Evolutionary conservation across 2,797 vertebrate genomes (phyloP), one percentile per base, ranked within the genome.

Genomic region (Sebastes flavidus): DNA sequence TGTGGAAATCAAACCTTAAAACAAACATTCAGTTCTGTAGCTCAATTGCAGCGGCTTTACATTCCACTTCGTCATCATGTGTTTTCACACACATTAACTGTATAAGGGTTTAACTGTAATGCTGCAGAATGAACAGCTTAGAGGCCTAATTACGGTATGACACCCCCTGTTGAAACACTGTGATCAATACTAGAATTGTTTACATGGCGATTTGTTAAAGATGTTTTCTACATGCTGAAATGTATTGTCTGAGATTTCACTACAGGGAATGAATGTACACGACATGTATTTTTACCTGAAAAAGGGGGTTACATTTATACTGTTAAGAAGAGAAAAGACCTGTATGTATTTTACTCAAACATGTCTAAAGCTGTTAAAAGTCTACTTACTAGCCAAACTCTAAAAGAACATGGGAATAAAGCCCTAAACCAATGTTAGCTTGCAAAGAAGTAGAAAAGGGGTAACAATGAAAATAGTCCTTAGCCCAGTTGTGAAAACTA

Each of bases 141-240:
- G 70, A 77, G 61, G 73, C 75, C 70, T 46, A 58, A 75, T 65
- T 75, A 59, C 56, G 71, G 73, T 54, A 63, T 67, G 67, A 81
- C 75, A 69, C 32, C 65, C 75, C 60, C 54, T 42, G 80, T 78
- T 82, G 74, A 85, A 84, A 89, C 84, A 84, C 84, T 90, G 89
- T 90, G 84, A 90, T 80, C 79, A 78, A 76, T 75, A 61, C 75
- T 52, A 52, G 59, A 65, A 81, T 81, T 92, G 92, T 93, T 93
- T 93, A 93, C 91, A 90, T 82, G 14, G 81, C 55, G 79, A 80
- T 85, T 77, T 80, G 78, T 84, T 85, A 6, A 77, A 84, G 68
- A 85, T 82, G 72, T 85, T 85, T 89, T 87, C 58, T 86, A 84
- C 75, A 61, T 78, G 82, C 80, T 91, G 81, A 89, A 30, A 77